Conservation (phyloP, 2,797 vertebrate species). For the Dromococcyx pavoninus region DNA sequence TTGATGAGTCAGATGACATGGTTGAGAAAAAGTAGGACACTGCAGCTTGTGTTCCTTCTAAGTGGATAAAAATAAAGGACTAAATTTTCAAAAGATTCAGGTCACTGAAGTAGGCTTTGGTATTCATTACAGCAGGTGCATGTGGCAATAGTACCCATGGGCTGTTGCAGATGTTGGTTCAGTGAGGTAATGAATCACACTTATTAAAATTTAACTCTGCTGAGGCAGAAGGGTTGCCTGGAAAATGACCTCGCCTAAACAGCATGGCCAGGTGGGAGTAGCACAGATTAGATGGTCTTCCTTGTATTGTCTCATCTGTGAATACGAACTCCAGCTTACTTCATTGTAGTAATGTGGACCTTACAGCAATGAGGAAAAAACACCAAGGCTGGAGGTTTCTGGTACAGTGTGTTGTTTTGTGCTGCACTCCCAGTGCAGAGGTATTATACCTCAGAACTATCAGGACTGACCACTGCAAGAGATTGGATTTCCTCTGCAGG, state of each 20-base stretch:
- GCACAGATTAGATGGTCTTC: neutral
- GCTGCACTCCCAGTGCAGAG: neutral
- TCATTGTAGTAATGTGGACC: neutral
- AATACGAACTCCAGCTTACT: neutral
- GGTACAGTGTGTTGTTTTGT: neutral
- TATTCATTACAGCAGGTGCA: slow-evolving; percentile 44
- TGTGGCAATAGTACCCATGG: slow-evolving; percentile 34
- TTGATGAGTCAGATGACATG: slow-evolving; percentile 61
- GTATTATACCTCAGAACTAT: neutral
- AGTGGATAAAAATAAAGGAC: slow-evolving; percentile 65
- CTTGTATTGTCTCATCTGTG: neutral
- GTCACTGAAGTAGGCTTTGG: slow-evolving; percentile 57
- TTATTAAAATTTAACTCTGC: slow-evolving; percentile 14
- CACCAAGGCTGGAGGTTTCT: neutral
- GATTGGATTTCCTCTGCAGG: accelerated
- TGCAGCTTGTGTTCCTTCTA: slow-evolving; percentile 21
- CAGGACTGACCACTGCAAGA: neutral
- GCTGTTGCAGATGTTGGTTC: neutral
- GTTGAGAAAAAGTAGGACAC: slow-evolving; percentile 59
- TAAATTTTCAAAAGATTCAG: slow-evolving; percentile 61
- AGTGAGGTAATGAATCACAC: neutral
- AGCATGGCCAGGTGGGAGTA: neutral
- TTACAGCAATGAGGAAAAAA: neutral
- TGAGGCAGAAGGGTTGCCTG: neutral
- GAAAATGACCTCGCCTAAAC: neutral